Evolutionary conservation across 2,113 vertebrate genomes (phyloP).

Genomic region (Coregonus clupeaformis): DNA sequence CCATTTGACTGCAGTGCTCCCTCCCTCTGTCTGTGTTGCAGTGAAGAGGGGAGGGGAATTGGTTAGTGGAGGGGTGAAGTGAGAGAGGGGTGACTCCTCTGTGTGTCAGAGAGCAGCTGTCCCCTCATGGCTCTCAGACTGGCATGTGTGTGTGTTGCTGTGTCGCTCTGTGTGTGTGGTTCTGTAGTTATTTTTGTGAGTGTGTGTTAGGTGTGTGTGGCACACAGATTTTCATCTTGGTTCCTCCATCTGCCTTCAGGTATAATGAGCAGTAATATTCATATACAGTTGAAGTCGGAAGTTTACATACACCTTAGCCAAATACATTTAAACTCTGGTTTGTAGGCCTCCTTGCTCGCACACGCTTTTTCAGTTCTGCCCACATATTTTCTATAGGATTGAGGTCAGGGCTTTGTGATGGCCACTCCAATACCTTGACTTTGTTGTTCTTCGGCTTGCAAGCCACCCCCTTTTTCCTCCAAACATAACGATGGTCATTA

Average conservation of each 20-base stretch:
- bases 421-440: too few relatives aligned
- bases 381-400: too few relatives aligned
- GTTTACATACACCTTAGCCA: too few relatives aligned
- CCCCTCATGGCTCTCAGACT: constrained; percentile 25
- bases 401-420: too few relatives aligned
- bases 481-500: too few relatives aligned
- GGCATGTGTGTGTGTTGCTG: neutral
- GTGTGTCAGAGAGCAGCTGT: constrained; percentile 54
- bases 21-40: neutral
- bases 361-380: too few relatives aligned
- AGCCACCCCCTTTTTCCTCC: too few relatives aligned
- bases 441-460: too few relatives aligned
- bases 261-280: constrained; percentile 51
- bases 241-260: constrained; percentile 32
- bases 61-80: neutral
- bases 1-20: neutral
- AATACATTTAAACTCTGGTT: too few relatives aligned
- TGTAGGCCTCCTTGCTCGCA: too few relatives aligned
- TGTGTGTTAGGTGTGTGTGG: neutral
- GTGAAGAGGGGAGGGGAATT: neutral
- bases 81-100: constrained; percentile 28
- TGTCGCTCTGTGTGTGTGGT: constrained; percentile 3
- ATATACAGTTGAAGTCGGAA: too few relatives aligned
- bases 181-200: constrained; percentile 11
- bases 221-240: constrained; percentile 14